Percentiles rank a stretch among this genome's conserved stretches.
Evolutionary conservation across 2,113 vertebrate species (phyloP).

Genomic region (Nycticryphes semicollaris): DNA sequence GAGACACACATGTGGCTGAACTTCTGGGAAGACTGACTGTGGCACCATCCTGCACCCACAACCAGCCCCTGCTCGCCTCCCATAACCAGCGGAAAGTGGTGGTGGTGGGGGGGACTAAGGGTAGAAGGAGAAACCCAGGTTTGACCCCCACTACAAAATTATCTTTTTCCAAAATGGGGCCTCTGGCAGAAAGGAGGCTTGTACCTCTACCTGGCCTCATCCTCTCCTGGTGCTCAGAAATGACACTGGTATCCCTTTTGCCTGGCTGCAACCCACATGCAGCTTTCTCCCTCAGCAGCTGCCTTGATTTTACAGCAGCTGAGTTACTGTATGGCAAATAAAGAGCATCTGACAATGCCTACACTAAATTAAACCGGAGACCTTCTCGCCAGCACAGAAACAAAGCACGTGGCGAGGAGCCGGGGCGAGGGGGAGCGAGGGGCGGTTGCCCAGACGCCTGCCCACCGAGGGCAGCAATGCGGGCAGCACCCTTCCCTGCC

Average conservation of each 20-base stretch:
- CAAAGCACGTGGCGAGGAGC: neutral
- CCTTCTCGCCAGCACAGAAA: neutral
- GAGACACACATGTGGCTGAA: fast-evolving
- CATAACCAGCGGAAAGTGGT: fast-evolving
- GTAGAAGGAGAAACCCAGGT: neutral
- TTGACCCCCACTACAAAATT: neutral
- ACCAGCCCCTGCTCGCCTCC: neutral
- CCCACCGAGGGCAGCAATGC: conserved; percentile 15
- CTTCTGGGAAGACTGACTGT: fast-evolving
- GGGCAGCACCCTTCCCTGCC: conserved; percentile 17
- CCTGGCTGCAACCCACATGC: fast-evolving
- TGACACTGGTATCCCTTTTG: neutral
- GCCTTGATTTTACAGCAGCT: neutral
- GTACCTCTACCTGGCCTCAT: neutral
- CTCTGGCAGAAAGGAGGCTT: neutral
- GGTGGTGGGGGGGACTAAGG: too few species aligned
- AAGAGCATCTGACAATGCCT: neutral
- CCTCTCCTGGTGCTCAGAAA: neutral
- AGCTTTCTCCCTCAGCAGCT: neutral
- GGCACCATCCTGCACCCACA: neutral
- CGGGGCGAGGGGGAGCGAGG: neutral
- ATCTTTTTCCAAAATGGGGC: neutral
- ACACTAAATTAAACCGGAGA: neutral
- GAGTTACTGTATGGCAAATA: neutral
- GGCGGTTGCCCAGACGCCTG: neutral